phyloP scores from a whole-genome alignment of 2,113 vertebrate species.

The Dasypus novemcinctus region DNA sequence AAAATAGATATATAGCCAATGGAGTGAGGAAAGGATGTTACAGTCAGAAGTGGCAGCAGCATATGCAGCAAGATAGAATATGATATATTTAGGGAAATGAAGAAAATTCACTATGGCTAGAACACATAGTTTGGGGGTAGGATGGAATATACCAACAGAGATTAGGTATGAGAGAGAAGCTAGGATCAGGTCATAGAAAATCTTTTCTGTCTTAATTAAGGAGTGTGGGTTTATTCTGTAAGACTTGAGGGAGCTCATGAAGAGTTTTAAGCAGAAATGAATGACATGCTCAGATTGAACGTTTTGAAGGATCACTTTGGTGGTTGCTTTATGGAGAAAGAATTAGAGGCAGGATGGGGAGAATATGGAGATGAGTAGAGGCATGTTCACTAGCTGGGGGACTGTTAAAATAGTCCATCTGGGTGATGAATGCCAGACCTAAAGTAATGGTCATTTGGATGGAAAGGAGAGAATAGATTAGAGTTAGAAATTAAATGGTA shows the following conservation, averaged over 20 bases:
- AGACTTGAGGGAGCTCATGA: not conserved
- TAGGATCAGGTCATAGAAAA: too few species aligned
- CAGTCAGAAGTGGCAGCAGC: not conserved
- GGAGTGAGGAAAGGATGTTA: not conserved
- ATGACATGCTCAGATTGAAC: not conserved
- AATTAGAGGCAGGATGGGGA: not conserved
- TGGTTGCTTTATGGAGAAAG: not conserved
- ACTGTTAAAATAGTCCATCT: not conserved
- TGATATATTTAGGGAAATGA: not conserved
- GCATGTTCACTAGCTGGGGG: not conserved
- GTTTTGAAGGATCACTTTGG: not conserved
- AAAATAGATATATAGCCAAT: not conserved
- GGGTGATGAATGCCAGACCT: not conserved
- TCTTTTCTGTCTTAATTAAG: not conserved
- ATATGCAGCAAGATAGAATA: not conserved
- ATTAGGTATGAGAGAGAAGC: too few species aligned
- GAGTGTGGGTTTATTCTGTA: not conserved
- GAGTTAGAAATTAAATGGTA: not conserved
- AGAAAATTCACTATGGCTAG: not conserved
- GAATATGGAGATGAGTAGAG: too few species aligned
- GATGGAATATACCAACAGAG: too few species aligned
- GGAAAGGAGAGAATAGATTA: not conserved
- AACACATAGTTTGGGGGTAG: not conserved
- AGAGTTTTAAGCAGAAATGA: not conserved
- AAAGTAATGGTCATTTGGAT: not conserved